Conservation (phyloP, 2,113 vertebrate genomes). For the Dromaius novaehollandiae region DNA sequence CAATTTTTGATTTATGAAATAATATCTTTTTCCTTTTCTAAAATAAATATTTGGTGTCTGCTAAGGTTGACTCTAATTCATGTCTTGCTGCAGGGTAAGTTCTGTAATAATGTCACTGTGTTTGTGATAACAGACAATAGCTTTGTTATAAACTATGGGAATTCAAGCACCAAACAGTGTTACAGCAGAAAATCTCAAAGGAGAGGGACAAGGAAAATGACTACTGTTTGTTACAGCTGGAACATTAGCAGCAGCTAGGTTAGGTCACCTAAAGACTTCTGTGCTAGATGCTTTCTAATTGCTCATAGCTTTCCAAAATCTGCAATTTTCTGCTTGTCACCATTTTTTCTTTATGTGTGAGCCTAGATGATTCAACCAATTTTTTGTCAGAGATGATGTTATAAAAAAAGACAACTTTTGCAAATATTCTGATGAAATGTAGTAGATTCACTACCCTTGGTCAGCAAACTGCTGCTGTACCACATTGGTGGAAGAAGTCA, state of each 20-base stretch:
- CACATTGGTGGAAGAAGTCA: neutral
- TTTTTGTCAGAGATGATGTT: neutral
- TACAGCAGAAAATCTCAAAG: constrained; percentile 3
- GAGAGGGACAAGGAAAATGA: neutral
- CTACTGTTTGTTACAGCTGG: constrained; percentile 30
- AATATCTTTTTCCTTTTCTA: constrained; percentile 63
- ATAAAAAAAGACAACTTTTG: neutral
- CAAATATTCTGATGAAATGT: neutral
- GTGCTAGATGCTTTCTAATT: neutral
- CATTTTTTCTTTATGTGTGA: constrained; percentile 16
- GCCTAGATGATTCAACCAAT: neutral
- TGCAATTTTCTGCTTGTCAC: constrained; percentile 58
- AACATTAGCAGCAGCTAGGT: constrained; percentile 9
- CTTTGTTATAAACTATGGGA: constrained; percentile 46
- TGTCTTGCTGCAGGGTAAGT: constrained; percentile 51
- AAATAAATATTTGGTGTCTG: constrained; percentile 64
- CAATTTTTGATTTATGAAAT: constrained; percentile 73
- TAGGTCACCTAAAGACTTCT: constrained; percentile 24
- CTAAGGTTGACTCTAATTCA: constrained; percentile 61
- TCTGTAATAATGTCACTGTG: constrained; percentile 53
- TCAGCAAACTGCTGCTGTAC: neutral
- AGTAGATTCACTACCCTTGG: neutral
- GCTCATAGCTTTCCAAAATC: constrained; percentile 23
- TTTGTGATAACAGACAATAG: constrained; percentile 51
- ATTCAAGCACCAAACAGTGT: constrained; percentile 22